phyloP scores from a whole-genome alignment of 2,113 vertebrate species.

The Melanerpes formicivorus region DNA sequence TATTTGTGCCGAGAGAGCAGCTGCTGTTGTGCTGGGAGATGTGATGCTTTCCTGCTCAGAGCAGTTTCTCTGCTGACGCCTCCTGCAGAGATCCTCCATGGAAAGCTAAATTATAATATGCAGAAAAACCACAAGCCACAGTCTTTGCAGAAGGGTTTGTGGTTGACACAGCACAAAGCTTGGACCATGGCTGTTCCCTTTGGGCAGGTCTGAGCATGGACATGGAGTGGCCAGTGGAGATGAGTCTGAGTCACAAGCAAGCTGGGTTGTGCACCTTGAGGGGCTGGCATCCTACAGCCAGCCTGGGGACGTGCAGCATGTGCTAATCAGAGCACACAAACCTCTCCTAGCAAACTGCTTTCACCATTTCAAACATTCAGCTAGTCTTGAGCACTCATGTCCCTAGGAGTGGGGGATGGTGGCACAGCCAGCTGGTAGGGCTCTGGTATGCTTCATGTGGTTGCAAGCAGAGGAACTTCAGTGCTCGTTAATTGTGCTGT shows the following conservation, averaged over 20 bases:
- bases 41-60: not conserved
- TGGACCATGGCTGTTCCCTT: fast-evolving
- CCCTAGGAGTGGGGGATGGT: not conserved
- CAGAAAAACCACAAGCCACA: not conserved
- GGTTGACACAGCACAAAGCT: fast-evolving
- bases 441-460: not conserved
- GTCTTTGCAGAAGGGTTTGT: not conserved
- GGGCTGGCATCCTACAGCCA: not conserved
- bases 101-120: not conserved
- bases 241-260: not conserved
- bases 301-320: not conserved
- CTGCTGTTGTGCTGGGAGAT: not conserved
- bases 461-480: not conserved
- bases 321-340: not conserved
- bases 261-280: fast-evolving
- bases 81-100: not conserved
- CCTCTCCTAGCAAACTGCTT: not conserved
- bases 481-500: not conserved
- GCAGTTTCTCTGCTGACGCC: not conserved
- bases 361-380: not conserved
- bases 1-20: not conserved
- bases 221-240: too few species aligned
- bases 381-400: fast-evolving
- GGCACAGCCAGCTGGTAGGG: not conserved
- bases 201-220: fast-evolving